Evolutionary conservation across 2,888 invertebrate genomes (phyloP).

Genomic region (Coleophora flavipennella): DNA sequence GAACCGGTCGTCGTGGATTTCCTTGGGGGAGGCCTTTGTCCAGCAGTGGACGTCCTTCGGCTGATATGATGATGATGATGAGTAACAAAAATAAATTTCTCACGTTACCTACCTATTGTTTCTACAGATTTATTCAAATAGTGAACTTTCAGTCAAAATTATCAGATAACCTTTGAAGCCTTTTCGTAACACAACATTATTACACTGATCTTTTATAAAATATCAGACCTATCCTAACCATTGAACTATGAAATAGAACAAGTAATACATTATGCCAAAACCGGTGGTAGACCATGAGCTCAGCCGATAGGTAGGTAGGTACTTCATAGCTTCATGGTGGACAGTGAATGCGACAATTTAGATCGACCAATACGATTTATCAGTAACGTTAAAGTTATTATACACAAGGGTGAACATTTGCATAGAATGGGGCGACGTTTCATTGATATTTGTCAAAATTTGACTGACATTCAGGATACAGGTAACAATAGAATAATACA

Average conservation of each 20-base stretch:
- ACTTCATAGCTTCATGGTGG: constrained; percentile 1
- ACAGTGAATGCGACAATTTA: constrained; percentile 28
- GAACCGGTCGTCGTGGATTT: too few species aligned
- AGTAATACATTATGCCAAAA: constrained; percentile 9
- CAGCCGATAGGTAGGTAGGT: constrained; percentile 1
- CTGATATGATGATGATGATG: too few species aligned
- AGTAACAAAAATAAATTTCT: too few species aligned
- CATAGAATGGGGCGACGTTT: constrained; percentile 56
- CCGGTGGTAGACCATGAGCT: constrained; percentile 4
- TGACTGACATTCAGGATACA: constrained; percentile 35
- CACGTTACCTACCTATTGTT: too few species aligned
- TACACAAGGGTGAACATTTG: constrained; percentile 63
- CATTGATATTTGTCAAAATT: constrained; percentile 19
- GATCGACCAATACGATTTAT: constrained; percentile 48
- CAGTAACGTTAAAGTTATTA: constrained; percentile 26
- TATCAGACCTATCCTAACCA: constrained; percentile 2
- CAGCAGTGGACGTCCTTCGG: too few species aligned
- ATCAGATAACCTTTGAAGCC: too few species aligned
- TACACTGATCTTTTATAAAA: too few species aligned
- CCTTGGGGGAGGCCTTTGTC: too few species aligned
- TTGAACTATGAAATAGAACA: constrained; percentile 9
- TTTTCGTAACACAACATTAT: too few species aligned
- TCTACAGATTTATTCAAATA: too few species aligned
- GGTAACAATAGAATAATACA: constrained; percentile 22
- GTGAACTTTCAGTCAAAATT: too few species aligned